These are phyloP conservation scores for Thamnophis sirtalis DNA, from an alignment of 2,113 vertebrate species.

Conservation along the genomic window DNA sequence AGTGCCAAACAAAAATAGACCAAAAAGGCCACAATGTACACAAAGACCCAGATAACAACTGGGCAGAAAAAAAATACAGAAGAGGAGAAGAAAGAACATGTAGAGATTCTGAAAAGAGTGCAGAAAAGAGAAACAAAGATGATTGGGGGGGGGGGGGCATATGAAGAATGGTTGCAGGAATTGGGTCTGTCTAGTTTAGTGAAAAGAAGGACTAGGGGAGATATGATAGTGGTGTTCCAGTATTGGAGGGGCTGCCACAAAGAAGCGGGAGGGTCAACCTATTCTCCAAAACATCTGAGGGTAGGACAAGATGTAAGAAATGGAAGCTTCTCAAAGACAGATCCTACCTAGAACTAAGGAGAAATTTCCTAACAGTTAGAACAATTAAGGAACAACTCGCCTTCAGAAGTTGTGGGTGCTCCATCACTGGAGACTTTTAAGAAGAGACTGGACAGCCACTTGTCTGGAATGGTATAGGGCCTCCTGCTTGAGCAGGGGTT, in stretches of 20 bases:
- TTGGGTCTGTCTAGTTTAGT: background rate
- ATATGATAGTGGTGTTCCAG: background rate
- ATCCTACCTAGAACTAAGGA: background rate
- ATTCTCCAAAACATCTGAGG: background rate
- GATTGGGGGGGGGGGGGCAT: background rate
- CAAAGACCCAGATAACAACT: background rate
- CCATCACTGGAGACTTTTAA: background rate
- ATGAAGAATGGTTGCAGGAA: background rate
- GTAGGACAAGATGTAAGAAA: background rate
- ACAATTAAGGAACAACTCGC: background rate
- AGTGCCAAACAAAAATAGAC: background rate
- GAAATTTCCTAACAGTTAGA: background rate
- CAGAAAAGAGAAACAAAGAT: background rate
- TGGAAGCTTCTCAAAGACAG: background rate
- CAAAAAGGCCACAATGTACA: constrained; percentile 5
- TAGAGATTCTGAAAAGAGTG: background rate
- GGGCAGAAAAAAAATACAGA: background rate
- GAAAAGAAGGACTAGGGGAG: background rate
- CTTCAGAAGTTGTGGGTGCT: background rate
- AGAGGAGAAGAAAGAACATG: background rate
- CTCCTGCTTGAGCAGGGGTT: background rate
- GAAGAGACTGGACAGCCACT: background rate
- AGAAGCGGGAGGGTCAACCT: background rate
- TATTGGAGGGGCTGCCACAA: background rate
- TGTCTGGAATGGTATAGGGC: background rate